A percentile compares a stretch with the other conserved stretches of the same genome.
These are phyloP conservation scores for Thamnophis elegans DNA, from an alignment of 2,797 vertebrate species.

Conservation along the genomic window DNA sequence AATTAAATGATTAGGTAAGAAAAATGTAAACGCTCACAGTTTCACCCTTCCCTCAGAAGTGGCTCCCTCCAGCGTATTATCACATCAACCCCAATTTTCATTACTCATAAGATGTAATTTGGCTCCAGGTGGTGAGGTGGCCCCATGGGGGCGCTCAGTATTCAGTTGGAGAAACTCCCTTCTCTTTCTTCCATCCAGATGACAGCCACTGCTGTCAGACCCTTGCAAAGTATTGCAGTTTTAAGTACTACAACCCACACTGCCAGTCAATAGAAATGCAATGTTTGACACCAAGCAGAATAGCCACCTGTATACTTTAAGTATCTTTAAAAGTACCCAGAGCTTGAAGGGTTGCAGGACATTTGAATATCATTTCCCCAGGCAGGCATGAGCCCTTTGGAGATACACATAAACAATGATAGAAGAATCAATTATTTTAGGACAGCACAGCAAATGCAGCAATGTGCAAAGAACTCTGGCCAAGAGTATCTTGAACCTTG, in stretches of 20 bases:
- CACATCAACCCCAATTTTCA: not conserved
- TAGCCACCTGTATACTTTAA: not conserved
- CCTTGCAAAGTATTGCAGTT: not conserved
- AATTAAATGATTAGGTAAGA: constrained; percentile 1
- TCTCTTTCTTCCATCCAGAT: too few species aligned
- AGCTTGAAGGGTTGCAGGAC: not conserved
- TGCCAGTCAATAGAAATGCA: constrained; percentile 30
- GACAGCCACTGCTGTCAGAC: not conserved
- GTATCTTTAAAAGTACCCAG: constrained; percentile 49
- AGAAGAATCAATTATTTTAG: constrained; percentile 52
- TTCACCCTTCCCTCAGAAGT: not conserved
- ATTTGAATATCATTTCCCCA: constrained; percentile 39
- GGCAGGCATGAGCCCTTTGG: constrained; percentile 33
- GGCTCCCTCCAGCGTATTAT: not conserved
- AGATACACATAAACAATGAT: constrained; percentile 56
- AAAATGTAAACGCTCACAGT: not conserved
- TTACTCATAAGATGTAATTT: not conserved
- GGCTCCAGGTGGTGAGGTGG: not conserved
- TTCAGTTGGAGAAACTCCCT: not conserved
- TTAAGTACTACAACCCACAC: constrained; percentile 25
- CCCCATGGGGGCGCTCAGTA: not conserved
- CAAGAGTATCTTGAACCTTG: constrained; percentile 34
- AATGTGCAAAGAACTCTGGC: constrained; percentile 47
- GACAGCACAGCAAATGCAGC: constrained; percentile 58
- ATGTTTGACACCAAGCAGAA: not conserved